phyloP scores from a whole-genome alignment of 2,888 invertebrate genomes.

The Melanostoma scalare region DNA sequence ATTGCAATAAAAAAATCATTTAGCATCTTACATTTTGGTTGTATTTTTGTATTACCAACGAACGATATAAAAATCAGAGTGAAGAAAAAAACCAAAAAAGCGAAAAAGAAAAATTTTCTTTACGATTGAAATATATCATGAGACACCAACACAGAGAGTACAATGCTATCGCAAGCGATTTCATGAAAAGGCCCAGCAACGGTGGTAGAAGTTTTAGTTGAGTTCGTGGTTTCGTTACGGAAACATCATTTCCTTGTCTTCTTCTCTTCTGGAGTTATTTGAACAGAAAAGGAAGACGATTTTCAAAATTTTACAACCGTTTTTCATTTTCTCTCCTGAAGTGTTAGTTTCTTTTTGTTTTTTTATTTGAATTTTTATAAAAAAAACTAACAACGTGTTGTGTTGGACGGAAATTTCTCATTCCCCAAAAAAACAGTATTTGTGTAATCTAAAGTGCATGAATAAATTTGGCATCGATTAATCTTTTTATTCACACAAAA shows the following conservation, averaged over 20 bases:
- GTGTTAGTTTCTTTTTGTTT: conserved; percentile 19
- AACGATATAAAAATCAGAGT: not conserved
- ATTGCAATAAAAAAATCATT: conserved; percentile 23
- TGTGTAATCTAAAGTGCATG: too few species aligned
- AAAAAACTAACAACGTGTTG: too few species aligned
- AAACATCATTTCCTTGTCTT: conserved; percentile 69
- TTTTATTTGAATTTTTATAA: conserved; percentile 13
- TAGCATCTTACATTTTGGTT: conserved; percentile 21
- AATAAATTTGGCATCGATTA: too few species aligned
- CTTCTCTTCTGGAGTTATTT: conserved; percentile 10
- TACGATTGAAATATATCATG: conserved; percentile 37
- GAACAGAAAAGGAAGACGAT: conserved; percentile 20
- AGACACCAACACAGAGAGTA: conserved; percentile 11
- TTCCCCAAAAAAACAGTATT: too few species aligned
- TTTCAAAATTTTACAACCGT: not conserved
- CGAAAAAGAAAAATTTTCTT: not conserved
- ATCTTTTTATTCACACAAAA: too few species aligned
- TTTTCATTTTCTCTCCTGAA: not conserved
- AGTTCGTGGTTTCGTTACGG: conserved; percentile 78
- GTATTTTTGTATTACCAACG: not conserved
- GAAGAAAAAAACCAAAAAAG: not conserved
- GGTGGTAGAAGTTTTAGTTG: conserved; percentile 78
- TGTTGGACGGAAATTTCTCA: too few species aligned
- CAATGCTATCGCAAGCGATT: conserved; percentile 57
- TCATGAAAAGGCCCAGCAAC: conserved; percentile 77